A percentile compares a stretch with the other conserved stretches of the same genome.
phyloP scores from a whole-genome alignment of 2,888 invertebrate species.

The Bombylius discolor region DNA sequence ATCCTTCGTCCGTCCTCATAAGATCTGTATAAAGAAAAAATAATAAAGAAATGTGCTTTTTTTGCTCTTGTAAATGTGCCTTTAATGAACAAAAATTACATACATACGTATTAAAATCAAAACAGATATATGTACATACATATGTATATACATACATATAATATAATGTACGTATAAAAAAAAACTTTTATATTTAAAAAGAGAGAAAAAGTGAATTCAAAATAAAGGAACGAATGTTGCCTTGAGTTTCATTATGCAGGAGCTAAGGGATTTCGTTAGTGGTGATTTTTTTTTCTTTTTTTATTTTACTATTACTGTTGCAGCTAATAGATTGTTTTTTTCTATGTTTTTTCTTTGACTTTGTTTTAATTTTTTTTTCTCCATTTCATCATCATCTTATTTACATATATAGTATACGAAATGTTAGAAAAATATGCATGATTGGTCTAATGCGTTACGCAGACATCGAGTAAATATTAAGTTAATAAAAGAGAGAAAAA shows the following conservation, averaged over 20 bases:
- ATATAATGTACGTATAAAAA: too few species aligned
- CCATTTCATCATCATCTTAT: too few species aligned
- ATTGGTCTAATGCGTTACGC: slow-evolving; percentile 3
- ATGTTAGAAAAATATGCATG: background rate
- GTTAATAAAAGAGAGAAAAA: slow-evolving; percentile 7
- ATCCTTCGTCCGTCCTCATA: background rate
- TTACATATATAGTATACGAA: too few species aligned
- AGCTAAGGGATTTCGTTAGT: background rate
- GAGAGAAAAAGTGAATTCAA: too few species aligned
- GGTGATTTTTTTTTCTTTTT: too few species aligned
- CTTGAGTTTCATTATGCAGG: background rate
- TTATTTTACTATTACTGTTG: too few species aligned
- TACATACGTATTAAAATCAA: background rate
- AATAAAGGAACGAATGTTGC: background rate
- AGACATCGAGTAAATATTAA: slow-evolving; percentile 1
- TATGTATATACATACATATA: background rate
- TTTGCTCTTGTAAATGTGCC: background rate
- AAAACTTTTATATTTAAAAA: too few species aligned
- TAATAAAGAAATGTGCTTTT: background rate
- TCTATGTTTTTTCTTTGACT: too few species aligned
- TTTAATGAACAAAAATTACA: too few species aligned
- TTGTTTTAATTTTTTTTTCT: too few species aligned
- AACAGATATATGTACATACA: background rate
- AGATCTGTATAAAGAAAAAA: background rate
- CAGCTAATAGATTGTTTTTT: too few species aligned